Evolutionary conservation across 2,113 vertebrate genomes (phyloP), one percentile per base, ranked within the genome.

Genomic region (Amia ocellicauda): DNA sequence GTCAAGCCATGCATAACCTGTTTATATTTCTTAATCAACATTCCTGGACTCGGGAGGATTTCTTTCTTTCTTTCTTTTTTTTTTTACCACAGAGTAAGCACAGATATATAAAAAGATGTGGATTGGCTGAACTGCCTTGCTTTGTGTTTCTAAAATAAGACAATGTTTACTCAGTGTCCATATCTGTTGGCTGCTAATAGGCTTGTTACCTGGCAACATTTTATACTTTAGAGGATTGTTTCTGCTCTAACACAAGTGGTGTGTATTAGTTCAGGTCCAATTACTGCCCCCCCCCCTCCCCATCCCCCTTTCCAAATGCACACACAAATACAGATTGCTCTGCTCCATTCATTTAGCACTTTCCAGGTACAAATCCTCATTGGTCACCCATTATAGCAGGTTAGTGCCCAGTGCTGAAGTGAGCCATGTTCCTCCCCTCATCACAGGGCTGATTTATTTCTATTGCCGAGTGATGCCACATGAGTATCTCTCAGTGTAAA

Each of bases 321-420:
- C 73, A 71, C 69, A 17, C 72, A 75, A 69, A 41, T 69, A 68
- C 27, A 40, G 63, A 51, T 58, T 50, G 45, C 63, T 36, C 51
- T 7, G 78, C 73, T 79, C 69, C 59, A 58, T 78, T 84, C 78
- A 74, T 84, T 83, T 84, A 84, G 78, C 78, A 78, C 81, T 79
- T 72, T 55, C 63, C 31, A 57, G 14, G 31, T 67, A 69, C 47
- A 66, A 36, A 51, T 72, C 73, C 61, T 69, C 45, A 29, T 60
- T 47, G 63, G 70, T 69, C 80, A 61, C 50, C 78, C 57, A 76
- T 82, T 69, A 71, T 52, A 76, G 68, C 55, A 80, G 71, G 81
- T 85, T 83, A 79, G 77, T 75, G 67, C 74, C 63, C 78, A 64
- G 42, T 68, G 71, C 73, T 70, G 71, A 74, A 71, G 58, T 70